Base-by-base conservation (phyloP, 2,113 vertebrate genomes). In the Oxyura jamaicensis region DNA sequence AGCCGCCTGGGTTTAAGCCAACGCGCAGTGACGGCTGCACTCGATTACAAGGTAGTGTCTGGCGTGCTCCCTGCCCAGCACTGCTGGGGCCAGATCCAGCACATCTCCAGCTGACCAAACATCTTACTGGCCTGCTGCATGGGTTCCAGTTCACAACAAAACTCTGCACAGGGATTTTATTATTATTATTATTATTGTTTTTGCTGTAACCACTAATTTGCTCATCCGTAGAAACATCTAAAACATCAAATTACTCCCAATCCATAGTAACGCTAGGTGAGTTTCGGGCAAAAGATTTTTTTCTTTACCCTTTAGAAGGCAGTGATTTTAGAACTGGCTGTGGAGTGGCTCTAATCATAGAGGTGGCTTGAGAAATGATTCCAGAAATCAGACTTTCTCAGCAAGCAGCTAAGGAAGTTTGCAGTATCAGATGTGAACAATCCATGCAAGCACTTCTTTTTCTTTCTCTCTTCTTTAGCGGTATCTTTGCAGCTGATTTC, bases 351-450 rank as follows among this genome's bases (percentile, higher is more conserved):
- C 6, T 50, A 5, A 19, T n/a, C 59, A 3, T 3, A 55, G 39
- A 4, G 0, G 0, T 1, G 31, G 9, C 13, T 84, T 71, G 2
- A 50, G 78, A 67, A 67, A 56, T 8, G 3, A 16, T 17, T 53
- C 66, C 17, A 42, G 83, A 26, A 42, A 18, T 1, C 12, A 29
- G 15, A 10, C 5, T 3, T 17, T 41, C 50, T 35, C 13, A 4
- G 44, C 20, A 5, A 67, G 14, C 13, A 28, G 11, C 19, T 5
- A 3, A 39, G 48, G 33, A 21, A 9, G 18, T 5, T 1, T 53
- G 1, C 22, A 8, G 2, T 7, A 7, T 59, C 17, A 12, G 33
- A 35, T 36, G 52, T 3, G n/a, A 87, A 35, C 16, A 17, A 13
- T 28, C 56, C 29, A 10, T 8, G 39, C 35, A n/a, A 71, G 16